Conservation (phyloP, 2,888 invertebrate genomes). For the Protonemura montana region DNA sequence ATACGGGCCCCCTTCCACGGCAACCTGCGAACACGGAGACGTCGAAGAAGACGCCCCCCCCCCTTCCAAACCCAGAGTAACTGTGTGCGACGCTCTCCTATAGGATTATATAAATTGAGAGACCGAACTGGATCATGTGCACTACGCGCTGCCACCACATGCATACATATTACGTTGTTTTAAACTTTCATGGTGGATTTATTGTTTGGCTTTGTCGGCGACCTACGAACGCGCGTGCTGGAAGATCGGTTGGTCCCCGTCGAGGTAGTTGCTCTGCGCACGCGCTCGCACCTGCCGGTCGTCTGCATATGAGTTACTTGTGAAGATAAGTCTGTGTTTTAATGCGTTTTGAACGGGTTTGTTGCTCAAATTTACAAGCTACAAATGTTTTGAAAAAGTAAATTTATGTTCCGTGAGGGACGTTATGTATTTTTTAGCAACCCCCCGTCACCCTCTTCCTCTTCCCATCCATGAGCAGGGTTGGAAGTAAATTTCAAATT, state of each 20-base stretch:
- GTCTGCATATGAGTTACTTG: too few species aligned
- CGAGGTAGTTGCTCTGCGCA: background rate
- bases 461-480: background rate
- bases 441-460: background rate
- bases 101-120: constrained; percentile 46
- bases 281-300: too few species aligned
- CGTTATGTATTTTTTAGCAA: background rate
- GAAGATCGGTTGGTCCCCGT: background rate
- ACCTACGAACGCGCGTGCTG: too few species aligned
- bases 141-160: constrained; percentile 39
- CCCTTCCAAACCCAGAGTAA: constrained; percentile 14
- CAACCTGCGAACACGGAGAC: too few species aligned
- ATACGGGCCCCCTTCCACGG: too few species aligned
- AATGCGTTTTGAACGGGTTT: too few species aligned
- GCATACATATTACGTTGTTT: constrained; percentile 50
- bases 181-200: constrained; percentile 49
- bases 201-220: constrained; percentile 43
- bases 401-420: too few species aligned
- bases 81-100: constrained; percentile 30
- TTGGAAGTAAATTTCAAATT: background rate
- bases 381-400: too few species aligned
- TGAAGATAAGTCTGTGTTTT: too few species aligned
- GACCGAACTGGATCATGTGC: constrained; percentile 44
- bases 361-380: too few species aligned
- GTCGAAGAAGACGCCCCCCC: background rate